These are phyloP conservation scores for Drosophila hydei DNA, from an alignment of 1,140 invertebrate genomes.

Conservation along the genomic window DNA sequence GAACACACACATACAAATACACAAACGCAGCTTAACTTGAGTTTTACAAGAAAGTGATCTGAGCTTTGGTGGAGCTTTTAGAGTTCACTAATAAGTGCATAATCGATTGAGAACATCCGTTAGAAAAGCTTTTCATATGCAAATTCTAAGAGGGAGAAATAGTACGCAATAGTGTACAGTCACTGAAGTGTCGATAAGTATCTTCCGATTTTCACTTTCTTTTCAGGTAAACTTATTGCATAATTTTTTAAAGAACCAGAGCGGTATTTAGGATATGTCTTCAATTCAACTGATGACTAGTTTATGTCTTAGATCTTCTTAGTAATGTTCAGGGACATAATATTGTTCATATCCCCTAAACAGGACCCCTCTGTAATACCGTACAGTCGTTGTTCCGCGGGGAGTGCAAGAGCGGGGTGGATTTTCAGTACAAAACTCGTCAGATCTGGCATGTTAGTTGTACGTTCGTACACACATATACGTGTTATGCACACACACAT, in stretches of 20 bases:
- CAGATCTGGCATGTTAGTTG: conserved; percentile 32
- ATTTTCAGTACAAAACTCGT: conserved; percentile 35
- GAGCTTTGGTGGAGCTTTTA: conserved; percentile 23
- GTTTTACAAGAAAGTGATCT: neutral
- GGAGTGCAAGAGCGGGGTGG: conserved; percentile 1
- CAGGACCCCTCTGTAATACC: conserved; percentile 12
- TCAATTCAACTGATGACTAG: no score
- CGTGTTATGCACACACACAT: conserved; percentile 6
- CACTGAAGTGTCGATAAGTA: neutral
- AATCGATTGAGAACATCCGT: conserved; percentile 2
- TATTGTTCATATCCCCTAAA: conserved; percentile 1
- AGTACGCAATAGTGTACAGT: no score
- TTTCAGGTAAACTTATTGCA: neutral
- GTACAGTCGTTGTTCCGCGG: neutral
- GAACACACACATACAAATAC: neutral
- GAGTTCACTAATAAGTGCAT: conserved; percentile 1
- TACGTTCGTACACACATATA: conserved; percentile 1
- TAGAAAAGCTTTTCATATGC: conserved; percentile 1
- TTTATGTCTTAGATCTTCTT: no score
- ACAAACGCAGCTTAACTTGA: neutral
- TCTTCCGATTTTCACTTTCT: neutral
- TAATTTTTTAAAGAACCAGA: neutral
- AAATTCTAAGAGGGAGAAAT: neutral
- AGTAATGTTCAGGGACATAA: neutral
- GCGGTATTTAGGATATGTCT: neutral